phyloP scores from a whole-genome alignment of 2,888 invertebrate species.

The Hemaris fuciformis region DNA sequence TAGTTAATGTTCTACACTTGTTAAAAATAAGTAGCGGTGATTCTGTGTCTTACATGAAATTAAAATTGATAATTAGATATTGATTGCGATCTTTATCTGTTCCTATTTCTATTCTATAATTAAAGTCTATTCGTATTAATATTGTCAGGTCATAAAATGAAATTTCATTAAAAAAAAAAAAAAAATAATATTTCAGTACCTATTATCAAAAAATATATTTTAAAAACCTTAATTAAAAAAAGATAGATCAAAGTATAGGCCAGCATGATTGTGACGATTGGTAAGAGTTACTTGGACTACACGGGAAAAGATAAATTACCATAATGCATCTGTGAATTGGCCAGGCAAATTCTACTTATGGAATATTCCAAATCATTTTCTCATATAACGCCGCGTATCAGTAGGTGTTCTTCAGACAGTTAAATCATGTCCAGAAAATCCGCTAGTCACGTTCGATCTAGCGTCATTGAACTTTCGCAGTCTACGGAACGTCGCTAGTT shows the following conservation, averaged over 20 bases:
- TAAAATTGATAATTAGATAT: neutral
- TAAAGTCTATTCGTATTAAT: neutral
- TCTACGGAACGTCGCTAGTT: constrained; percentile 6
- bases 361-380: neutral
- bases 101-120: neutral
- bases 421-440: constrained; percentile 23
- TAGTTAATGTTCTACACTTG: constrained; percentile 2
- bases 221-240: too few relatives aligned
- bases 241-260: too few relatives aligned
- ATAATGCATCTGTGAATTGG: too few relatives aligned
- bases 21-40: neutral
- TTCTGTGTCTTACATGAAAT: neutral
- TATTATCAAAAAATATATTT: too few relatives aligned
- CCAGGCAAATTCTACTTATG: neutral
- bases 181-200: too few relatives aligned
- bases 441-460: constrained; percentile 35
- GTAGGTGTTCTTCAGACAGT: constrained; percentile 1
- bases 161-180: too few relatives aligned
- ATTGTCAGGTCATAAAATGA: too few relatives aligned
- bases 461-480: constrained; percentile 48
- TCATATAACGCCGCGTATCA: neutral
- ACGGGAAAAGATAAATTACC: too few relatives aligned
- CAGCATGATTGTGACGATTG: too few relatives aligned
- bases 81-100: neutral
- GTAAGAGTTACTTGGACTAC: too few relatives aligned